A percentile compares a stretch with the other conserved stretches of the same genome.
Conservation (phyloP, 2,888 invertebrate species). For the Leucophenga maculata region DNA sequence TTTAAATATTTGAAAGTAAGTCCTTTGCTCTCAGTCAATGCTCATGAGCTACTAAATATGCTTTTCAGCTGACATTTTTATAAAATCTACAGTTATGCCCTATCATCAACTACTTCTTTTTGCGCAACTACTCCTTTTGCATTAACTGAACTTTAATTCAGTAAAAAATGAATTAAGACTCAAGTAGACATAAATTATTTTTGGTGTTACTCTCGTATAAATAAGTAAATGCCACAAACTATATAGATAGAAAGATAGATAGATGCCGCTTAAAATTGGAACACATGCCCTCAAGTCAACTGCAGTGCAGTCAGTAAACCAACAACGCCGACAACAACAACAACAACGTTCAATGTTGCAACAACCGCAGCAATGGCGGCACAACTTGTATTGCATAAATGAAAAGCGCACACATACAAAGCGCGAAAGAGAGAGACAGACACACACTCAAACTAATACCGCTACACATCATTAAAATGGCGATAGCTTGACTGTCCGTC, state of each 20-base stretch:
- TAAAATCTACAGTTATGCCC: too few relatives aligned
- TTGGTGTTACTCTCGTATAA: too few relatives aligned
- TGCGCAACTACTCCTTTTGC: too few relatives aligned
- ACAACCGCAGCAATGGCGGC: conserved; percentile 18
- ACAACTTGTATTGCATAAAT: conserved; percentile 42
- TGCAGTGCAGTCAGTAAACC: conserved; percentile 55
- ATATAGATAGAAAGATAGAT: neutral
- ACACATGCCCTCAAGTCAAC: conserved; percentile 61
- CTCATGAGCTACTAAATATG: too few relatives aligned
- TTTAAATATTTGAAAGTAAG: too few relatives aligned
- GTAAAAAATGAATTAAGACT: conserved; percentile 17
- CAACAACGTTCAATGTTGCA: neutral
- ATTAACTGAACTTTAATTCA: too few relatives aligned
- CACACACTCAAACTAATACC: conserved; percentile 8
- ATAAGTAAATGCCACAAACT: neutral
- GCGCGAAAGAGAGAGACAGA: too few relatives aligned
- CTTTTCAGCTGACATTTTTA: too few relatives aligned
- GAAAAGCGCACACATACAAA: conserved; percentile 36
- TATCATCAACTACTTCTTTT: too few relatives aligned
- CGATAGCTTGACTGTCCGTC: conserved; percentile 42
- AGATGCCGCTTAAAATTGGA: conserved; percentile 56
- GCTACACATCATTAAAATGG: conserved; percentile 57
- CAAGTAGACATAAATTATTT: neutral
- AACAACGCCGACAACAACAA: conserved; percentile 22
- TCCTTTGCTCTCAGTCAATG: too few relatives aligned